phyloP scores from a whole-genome alignment of 2,113 vertebrate genomes.

The Lagopus leucura region DNA sequence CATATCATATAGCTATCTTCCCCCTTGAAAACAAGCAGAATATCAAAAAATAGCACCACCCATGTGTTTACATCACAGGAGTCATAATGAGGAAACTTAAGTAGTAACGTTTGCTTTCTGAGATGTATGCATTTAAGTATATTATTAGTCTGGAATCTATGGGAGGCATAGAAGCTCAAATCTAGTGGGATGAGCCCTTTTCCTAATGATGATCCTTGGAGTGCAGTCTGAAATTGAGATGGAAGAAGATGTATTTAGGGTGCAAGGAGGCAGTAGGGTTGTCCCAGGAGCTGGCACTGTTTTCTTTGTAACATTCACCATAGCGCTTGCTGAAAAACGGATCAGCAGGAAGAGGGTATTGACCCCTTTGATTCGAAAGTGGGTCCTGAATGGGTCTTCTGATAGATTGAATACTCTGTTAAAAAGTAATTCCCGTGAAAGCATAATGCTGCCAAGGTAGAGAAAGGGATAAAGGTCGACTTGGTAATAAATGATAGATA shows the following conservation, averaged over 20 bases:
- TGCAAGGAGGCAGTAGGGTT: neutral
- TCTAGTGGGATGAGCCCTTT: neutral
- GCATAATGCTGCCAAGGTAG: neutral
- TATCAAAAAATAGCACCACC: neutral
- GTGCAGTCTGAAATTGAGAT: neutral
- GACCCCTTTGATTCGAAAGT: neutral
- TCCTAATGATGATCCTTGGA: neutral
- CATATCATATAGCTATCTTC: neutral
- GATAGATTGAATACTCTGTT: neutral
- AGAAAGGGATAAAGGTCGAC: slow-evolving; percentile 9
- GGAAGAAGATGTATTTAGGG: neutral
- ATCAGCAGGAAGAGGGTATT: neutral
- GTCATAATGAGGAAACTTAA: neutral
- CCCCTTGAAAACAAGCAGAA: neutral
- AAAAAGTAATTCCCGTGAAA: slow-evolving; percentile 17
- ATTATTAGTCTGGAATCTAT: neutral
- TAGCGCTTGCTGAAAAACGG: neutral
- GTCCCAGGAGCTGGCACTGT: neutral
- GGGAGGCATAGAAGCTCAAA: neutral
- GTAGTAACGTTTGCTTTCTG: neutral
- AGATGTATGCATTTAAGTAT: neutral
- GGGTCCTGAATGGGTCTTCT: neutral
- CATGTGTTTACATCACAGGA: neutral
- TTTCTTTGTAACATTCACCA: neutral
- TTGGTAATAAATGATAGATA: slow-evolving; percentile 8